Conservation (phyloP, 2,113 vertebrate genomes). For the Pomatorhinus ruficollis region DNA sequence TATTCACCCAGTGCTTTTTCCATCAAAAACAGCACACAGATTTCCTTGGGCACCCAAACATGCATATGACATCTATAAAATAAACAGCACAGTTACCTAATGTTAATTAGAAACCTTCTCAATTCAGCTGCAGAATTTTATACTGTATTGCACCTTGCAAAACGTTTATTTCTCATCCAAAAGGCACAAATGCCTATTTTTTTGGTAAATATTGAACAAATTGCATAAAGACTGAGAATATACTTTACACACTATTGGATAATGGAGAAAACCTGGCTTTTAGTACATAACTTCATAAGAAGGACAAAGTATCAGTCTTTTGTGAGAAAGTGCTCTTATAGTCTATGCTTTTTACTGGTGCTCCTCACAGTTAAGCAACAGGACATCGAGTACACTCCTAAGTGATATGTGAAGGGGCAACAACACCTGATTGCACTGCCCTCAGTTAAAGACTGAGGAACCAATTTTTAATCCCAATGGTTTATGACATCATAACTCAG, state of each 20-base stretch:
- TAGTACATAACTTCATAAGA: neutral
- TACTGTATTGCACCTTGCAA: neutral
- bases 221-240: neutral
- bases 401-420: neutral
- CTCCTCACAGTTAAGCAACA: neutral
- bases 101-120: neutral
- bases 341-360: neutral
- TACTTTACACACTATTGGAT: neutral
- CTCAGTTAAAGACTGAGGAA: neutral
- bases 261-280: neutral
- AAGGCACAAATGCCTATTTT: neutral
- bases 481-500: neutral
- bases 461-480: neutral
- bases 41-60: neutral
- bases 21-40: neutral
- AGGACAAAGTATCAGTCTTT: neutral
- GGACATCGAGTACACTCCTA: neutral
- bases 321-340: neutral
- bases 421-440: neutral
- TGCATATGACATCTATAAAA: neutral
- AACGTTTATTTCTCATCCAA: neutral
- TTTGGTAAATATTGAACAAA: neutral
- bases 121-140: neutral
- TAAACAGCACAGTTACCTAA: neutral
- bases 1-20: neutral